Evolutionary conservation across 1,140 invertebrate genomes (phyloP), one percentile per base, ranked within the genome.

Genomic region (Hetaerina americana): DNA sequence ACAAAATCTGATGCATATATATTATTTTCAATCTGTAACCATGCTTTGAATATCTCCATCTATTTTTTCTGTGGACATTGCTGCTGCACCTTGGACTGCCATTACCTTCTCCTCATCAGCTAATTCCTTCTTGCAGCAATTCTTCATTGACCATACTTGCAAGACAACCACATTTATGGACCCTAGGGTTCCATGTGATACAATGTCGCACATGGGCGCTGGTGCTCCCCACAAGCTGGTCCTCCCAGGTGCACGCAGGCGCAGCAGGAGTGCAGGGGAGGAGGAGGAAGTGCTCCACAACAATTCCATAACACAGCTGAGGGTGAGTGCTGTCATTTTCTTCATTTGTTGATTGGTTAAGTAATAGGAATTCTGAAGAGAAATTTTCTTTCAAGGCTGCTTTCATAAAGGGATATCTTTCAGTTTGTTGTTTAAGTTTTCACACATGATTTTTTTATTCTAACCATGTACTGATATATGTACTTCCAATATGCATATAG

Each of bases 81-180:
- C n/a, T n/a, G n/a, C n/a, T n/a, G n/a, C n/a, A n/a, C n/a, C n/a
- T n/a, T n/a, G n/a, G n/a, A n/a, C n/a, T n/a, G n/a, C n/a, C n/a
- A n/a, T n/a, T n/a, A n/a, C n/a, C n/a, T n/a, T n/a, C n/a, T n/a
- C n/a, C n/a, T n/a, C n/a, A n/a, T n/a, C n/a, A n/a, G n/a, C n/a
- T n/a, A n/a, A n/a, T n/a, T n/a, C 66, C 26, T 73, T 27, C 8
- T 78, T 79, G 49, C 78, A 96, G 92, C 87, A 90, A 82, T 97
- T 98, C 84, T 99, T 97, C 83, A 94, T 96, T 77, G 93, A 98
- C 83, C 96, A 98, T 80, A 90, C 90, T 75, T 88, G 90, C 80
- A 91, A 94, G 76, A 89, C 90, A 73, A 99, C 96, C 12, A 95
- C 96, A 10, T 97, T 96, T 82, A 95, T 98, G 81, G 96, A 99